Base-by-base conservation (phyloP, 2,797 vertebrate species). In the Sebastiscus albofasciatus region DNA sequence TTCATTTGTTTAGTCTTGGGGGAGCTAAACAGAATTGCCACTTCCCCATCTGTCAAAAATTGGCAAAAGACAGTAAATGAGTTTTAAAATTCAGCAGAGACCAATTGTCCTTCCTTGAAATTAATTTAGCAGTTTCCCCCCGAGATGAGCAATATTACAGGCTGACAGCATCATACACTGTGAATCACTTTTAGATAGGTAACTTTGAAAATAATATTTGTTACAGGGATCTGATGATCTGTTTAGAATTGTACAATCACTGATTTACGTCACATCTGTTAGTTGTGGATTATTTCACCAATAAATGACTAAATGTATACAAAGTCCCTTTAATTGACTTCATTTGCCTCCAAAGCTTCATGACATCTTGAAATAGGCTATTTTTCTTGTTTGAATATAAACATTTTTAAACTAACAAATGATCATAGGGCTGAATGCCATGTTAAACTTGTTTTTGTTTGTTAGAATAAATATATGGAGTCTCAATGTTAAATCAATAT, bases 21-120 rank as follows among this genome's bases (percentile, higher is more conserved):
- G 91, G 91, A 91, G 75, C 74, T 71, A 72, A 89, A 88, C 69
- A 80, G 22, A 81, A 91, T 89, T 90, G 90, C 89, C 85, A 87
- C 87, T 85, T 86, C 77, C 83, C 91, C 90, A 93, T 94, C 94
- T 95, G 94, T 93, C 89, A 90, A 79, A 90, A 94, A 94, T 79
- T 88, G 87, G 82, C 85, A 86, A 87, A 83, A 76, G 70, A 82
- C 77, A 72, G 80, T 85, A 92, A 94, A 95, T 91, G 75, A 83
- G 87, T 89, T 91, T 80, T 81, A 77, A 91, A 91, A 87, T 86
- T 93, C 91, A 91, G 83, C n/a, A 58, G 92, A 94, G 92, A 91
- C 91, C 86, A 80, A 83, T 92, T 87, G 88, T 90, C 89, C 93
- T 90, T 89, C 60, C 77, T 84, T 83, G 82, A 90, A 90, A 90